These are phyloP conservation scores for Mus caroli DNA, from an alignment of 2,797 vertebrate genomes.

Conservation along the genomic window DNA sequence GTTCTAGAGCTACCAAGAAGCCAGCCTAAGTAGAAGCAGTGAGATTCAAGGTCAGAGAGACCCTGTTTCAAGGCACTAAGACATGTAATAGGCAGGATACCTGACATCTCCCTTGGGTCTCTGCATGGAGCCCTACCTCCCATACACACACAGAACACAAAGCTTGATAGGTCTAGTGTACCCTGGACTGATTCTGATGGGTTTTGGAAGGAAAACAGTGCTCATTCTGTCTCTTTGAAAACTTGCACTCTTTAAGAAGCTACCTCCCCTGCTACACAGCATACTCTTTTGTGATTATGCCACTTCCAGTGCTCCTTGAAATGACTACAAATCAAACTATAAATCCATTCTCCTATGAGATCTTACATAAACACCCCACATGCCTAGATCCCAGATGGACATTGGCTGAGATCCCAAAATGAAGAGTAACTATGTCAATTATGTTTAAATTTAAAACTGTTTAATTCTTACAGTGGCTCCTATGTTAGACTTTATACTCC, in stretches of 20 bases:
- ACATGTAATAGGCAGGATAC: neutral
- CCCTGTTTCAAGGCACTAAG: neutral
- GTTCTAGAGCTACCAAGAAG: neutral
- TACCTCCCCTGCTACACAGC: neutral
- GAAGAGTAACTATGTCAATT: neutral
- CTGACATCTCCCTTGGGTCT: too few species aligned
- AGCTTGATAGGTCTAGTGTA: neutral
- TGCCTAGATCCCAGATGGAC: neutral
- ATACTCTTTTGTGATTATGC: conserved; percentile 4
- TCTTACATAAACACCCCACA: neutral
- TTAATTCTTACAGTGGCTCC: conserved; percentile 17
- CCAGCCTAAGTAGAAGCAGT: neutral
- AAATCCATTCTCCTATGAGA: neutral
- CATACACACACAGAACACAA: neutral
- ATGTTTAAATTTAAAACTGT: neutral
- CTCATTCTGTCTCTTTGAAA: conserved; percentile 1
- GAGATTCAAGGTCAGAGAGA: neutral
- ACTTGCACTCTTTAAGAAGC: neutral
- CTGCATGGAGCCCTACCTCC: neutral
- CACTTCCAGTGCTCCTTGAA: conserved; percentile 40
- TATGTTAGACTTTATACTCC: neutral
- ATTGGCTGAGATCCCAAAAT: neutral
- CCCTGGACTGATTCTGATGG: neutral
- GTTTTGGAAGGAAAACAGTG: conserved; percentile 47
- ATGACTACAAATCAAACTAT: neutral